A percentile compares a stretch with the other conserved stretches of the same genome.
phyloP scores from a whole-genome alignment of 2,113 vertebrate genomes.

The Danionella cerebrum region DNA sequence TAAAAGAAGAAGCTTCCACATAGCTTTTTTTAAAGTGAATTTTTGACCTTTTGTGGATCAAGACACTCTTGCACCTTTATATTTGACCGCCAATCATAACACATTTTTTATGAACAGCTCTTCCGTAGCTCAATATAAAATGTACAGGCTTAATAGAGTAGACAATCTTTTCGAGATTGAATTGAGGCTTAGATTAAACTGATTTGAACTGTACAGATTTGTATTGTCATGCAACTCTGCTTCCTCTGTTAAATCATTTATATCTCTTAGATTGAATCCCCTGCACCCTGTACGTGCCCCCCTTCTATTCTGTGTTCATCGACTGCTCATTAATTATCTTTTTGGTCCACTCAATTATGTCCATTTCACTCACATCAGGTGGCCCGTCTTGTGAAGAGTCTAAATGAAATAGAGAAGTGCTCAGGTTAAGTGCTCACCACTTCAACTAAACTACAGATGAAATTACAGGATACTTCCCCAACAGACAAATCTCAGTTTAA shows the following conservation, averaged over 20 bases:
- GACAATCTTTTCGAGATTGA: background rate
- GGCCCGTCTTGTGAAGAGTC: conserved; percentile 42
- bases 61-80: background rate
- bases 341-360: conserved; percentile 66
- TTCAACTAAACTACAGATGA: conserved; percentile 19
- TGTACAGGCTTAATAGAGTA: conserved; percentile 8
- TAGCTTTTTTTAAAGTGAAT: conserved; percentile 14
- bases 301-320: conserved; percentile 57
- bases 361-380: conserved; percentile 50
- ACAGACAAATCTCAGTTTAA: background rate
- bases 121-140: conserved; percentile 4
- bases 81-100: background rate
- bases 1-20: conserved; percentile 47
- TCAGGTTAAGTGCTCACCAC: background rate
- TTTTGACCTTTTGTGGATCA: conserved; percentile 19
- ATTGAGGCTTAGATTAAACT: conserved; percentile 38
- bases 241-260: conserved; percentile 67
- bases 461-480: conserved; percentile 37
- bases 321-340: conserved; percentile 74
- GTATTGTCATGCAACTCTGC: conserved; percentile 66
- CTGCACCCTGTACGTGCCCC: conserved; percentile 43
- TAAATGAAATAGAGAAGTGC: conserved; percentile 17
- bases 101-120: conserved; percentile 3
- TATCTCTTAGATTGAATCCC: conserved; percentile 61
- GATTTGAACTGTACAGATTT: conserved; percentile 34